Conservation (phyloP, 2,888 invertebrate genomes). For the Timema cristinae region DNA sequence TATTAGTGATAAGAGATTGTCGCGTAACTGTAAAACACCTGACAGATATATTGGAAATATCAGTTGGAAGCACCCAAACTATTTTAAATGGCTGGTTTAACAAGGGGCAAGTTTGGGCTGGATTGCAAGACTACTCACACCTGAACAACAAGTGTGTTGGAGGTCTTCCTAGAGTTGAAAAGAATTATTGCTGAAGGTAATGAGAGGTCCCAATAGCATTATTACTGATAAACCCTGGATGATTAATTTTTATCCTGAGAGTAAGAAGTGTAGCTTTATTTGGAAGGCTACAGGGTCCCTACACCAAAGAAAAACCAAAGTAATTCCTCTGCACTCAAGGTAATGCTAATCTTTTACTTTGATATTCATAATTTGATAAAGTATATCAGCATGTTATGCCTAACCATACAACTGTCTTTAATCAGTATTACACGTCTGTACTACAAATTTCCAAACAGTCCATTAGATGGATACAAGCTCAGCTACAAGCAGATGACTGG, state of each 20-base stretch:
- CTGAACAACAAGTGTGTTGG: neutral
- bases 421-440: neutral
- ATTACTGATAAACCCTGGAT: neutral
- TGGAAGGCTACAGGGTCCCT: neutral
- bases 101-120: neutral
- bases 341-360: neutral
- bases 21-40: neutral
- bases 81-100: neutral
- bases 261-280: neutral
- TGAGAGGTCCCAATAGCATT: neutral
- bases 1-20: neutral
- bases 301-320: neutral
- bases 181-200: neutral
- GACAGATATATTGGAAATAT: neutral
- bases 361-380: neutral
- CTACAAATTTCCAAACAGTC: neutral
- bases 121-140: neutral
- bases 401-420: neutral
- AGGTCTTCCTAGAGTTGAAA: neutral
- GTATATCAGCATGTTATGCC: neutral
- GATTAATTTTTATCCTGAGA: neutral
- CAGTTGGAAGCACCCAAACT: neutral
- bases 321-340: neutral
- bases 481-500: neutral
- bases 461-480: too few species aligned